phyloP scores from a whole-genome alignment of 2,888 invertebrate genomes.

The Folsomia candida region DNA sequence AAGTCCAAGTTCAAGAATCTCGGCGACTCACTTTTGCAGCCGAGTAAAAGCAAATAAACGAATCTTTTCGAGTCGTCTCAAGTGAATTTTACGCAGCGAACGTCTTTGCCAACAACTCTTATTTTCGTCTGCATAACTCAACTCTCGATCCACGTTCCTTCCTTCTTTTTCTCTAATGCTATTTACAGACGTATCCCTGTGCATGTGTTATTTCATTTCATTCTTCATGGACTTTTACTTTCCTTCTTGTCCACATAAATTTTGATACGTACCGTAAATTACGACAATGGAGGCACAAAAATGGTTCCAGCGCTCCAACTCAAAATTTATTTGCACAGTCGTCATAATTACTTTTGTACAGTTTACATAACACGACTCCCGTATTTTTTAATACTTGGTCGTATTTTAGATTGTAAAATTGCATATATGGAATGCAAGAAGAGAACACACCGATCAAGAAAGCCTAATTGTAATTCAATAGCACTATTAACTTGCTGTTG shows the following conservation, averaged over 20 bases:
- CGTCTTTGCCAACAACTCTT: slow-evolving; percentile 24
- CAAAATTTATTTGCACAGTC: neutral
- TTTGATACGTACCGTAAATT: neutral
- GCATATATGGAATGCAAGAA: too few species aligned
- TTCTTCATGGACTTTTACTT: neutral
- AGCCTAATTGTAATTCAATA: neutral
- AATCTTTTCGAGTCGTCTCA: too few species aligned
- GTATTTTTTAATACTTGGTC: too few species aligned
- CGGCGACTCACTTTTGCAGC: slow-evolving; percentile 2
- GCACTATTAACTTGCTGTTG: neutral
- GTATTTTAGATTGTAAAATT: too few species aligned
- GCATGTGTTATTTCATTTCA: neutral
- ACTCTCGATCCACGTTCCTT: neutral
- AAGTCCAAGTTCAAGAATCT: slow-evolving; percentile 23
- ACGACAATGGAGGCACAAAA: neutral
- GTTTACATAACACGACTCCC: too few species aligned
- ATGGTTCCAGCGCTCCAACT: neutral
- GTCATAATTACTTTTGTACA: neutral
- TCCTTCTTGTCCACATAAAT: neutral
- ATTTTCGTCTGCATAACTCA: neutral
- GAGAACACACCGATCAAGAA: neutral
- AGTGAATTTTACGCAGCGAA: neutral
- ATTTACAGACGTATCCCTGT: neutral
- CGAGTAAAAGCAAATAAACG: slow-evolving; percentile 5
- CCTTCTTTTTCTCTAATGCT: neutral